Percentiles rank a stretch among this genome's conserved stretches.
These are phyloP conservation scores for Lasius fuliginosus DNA, from an alignment of 2,888 invertebrate species.

Conservation along the genomic window DNA sequence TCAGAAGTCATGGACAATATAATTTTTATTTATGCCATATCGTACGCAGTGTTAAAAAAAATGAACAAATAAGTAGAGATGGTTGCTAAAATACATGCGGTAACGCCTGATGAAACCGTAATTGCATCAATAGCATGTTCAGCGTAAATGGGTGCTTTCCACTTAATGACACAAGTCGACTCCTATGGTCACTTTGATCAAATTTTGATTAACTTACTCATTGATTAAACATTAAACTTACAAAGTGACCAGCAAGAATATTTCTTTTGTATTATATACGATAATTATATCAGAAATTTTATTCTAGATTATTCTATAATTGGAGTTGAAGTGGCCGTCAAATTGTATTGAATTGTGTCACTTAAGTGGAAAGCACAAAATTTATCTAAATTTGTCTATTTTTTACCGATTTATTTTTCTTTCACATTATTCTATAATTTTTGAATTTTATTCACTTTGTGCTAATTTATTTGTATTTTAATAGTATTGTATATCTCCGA, in stretches of 20 bases:
- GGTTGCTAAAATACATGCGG: background rate
- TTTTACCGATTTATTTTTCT: background rate
- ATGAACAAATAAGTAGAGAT: background rate
- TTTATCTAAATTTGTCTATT: background rate
- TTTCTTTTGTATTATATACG: background rate
- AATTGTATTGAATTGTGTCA: background rate
- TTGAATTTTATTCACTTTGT: background rate
- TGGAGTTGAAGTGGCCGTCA: background rate
- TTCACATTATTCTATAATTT: background rate
- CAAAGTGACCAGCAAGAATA: background rate
- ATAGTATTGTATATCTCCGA: background rate
- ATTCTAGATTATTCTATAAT: background rate
- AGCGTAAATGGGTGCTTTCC: background rate
- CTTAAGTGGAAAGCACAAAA: background rate
- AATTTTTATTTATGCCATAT: conserved; percentile 30
- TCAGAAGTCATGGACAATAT: conserved; percentile 63
- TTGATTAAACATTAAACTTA: background rate
- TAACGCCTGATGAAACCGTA: background rate
- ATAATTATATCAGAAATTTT: background rate
- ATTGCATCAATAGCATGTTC: background rate
- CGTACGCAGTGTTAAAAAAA: background rate
- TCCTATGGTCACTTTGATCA: background rate
- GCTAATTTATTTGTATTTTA: background rate
- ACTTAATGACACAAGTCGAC: background rate
- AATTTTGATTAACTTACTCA: background rate